phyloP scores from a whole-genome alignment of 2,797 vertebrate genomes.

The Botia kubotai region DNA sequence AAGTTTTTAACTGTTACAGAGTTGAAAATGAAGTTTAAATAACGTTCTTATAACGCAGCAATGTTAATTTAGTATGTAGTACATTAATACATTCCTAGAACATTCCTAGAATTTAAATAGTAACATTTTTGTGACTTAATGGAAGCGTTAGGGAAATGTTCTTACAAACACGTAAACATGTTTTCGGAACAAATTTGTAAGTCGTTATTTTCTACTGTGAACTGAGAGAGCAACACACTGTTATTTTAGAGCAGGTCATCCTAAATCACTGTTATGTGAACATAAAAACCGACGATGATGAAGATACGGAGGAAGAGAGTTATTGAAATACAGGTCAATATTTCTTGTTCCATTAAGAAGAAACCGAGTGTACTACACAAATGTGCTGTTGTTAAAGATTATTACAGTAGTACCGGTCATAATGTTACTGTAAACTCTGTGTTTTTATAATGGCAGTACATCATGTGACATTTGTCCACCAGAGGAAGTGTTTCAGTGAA shows the following conservation, averaged over 20 bases:
- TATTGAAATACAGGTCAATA: not conserved
- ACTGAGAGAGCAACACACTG: not conserved
- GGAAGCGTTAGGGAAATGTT: no score
- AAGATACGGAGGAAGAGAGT: not conserved
- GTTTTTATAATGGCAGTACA: constrained; percentile 33
- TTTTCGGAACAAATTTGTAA: not conserved
- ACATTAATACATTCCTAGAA: no score
- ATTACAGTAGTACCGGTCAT: constrained; percentile 27
- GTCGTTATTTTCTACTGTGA: not conserved
- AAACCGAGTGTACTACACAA: not conserved
- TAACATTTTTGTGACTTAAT: no score
- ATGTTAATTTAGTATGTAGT: no score
- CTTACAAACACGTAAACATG: not conserved
- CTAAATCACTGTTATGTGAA: no score
- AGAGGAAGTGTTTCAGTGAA: constrained; percentile 18
- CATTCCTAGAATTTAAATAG: no score
- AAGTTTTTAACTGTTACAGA: no score
- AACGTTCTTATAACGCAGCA: no score
- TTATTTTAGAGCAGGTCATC: not conserved
- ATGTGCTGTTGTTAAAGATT: constrained; percentile 35
- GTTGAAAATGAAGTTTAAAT: no score
- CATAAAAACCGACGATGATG: not conserved
- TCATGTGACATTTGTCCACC: constrained; percentile 7
- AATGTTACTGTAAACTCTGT: constrained; percentile 2
- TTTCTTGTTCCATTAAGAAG: constrained; percentile 11